A percentile compares a stretch with the other conserved stretches of the same genome.
These are phyloP conservation scores for Eptesicus fuscus DNA, from an alignment of 2,113 vertebrate genomes.

Conservation along the genomic window DNA sequence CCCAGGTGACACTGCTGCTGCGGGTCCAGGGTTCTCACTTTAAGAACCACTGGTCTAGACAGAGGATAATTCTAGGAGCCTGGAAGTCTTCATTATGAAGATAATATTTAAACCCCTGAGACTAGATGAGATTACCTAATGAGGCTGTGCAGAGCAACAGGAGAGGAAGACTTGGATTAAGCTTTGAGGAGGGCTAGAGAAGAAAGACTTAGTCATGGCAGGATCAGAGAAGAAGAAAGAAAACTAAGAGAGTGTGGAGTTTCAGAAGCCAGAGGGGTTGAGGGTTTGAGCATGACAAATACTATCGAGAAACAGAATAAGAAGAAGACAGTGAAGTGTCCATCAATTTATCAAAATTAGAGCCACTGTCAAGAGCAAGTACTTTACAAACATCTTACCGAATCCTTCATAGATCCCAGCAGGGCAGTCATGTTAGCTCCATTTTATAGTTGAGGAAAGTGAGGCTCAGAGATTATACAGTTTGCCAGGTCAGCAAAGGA, in stretches of 20 bases:
- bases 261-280: not conserved
- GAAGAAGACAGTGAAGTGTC: not conserved
- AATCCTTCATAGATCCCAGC: not conserved
- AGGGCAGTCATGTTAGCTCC: not conserved
- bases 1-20: not conserved
- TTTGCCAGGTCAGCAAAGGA: not conserved
- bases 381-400: not conserved
- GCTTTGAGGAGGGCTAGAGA: not conserved
- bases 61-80: slow-evolving; percentile 46
- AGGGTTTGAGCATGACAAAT: not conserved
- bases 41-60: slow-evolving; percentile 42
- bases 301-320: not conserved
- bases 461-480: not conserved
- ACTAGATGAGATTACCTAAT: slow-evolving; percentile 29
- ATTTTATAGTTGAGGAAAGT: not conserved
- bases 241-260: not conserved
- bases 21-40: not conserved
- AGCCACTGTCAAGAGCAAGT: not conserved
- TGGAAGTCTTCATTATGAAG: slow-evolving; percentile 22
- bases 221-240: not conserved
- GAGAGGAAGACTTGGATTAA: not conserved
- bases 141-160: not conserved
- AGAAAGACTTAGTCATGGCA: not conserved
- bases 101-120: slow-evolving; percentile 42
- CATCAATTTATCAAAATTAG: not conserved